Conservation (phyloP, 2,113 vertebrate genomes). For the Panthera tigris region DNA sequence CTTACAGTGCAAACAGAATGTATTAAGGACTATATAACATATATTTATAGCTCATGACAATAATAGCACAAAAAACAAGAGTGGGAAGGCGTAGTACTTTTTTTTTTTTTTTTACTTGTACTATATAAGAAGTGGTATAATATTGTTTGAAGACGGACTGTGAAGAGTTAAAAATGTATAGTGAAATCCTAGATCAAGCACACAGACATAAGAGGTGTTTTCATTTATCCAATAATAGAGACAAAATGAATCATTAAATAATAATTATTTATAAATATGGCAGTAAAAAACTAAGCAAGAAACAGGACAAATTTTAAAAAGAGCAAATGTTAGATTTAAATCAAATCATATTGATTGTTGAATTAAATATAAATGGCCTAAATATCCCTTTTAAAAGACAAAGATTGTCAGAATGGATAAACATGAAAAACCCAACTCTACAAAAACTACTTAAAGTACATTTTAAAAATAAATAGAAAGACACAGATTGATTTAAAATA, state of each 20-base stretch:
- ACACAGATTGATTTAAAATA: neutral
- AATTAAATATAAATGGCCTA: conserved; percentile 11
- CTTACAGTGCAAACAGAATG: neutral
- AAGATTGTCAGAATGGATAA: neutral
- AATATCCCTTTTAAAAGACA: neutral
- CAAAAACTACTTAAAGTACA: neutral
- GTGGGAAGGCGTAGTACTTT: accelerated
- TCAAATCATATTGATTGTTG: neutral
- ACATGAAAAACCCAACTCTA: neutral
- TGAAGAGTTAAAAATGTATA: neutral
- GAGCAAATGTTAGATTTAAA: neutral
- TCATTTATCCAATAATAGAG: neutral
- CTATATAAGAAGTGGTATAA: neutral
- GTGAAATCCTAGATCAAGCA: neutral
- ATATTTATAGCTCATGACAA: neutral
- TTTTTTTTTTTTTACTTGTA: neutral
- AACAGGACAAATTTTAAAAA: neutral
- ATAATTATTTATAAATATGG: neutral
- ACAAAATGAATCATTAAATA: neutral
- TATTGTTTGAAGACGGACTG: neutral
- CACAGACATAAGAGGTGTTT: neutral
- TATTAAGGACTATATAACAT: neutral
- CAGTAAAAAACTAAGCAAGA: neutral
- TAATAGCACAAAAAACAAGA: neutral
- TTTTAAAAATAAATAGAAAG: neutral